Conservation (phyloP, 2,113 vertebrate species). For the Gasterosteus aculeatus region DNA sequence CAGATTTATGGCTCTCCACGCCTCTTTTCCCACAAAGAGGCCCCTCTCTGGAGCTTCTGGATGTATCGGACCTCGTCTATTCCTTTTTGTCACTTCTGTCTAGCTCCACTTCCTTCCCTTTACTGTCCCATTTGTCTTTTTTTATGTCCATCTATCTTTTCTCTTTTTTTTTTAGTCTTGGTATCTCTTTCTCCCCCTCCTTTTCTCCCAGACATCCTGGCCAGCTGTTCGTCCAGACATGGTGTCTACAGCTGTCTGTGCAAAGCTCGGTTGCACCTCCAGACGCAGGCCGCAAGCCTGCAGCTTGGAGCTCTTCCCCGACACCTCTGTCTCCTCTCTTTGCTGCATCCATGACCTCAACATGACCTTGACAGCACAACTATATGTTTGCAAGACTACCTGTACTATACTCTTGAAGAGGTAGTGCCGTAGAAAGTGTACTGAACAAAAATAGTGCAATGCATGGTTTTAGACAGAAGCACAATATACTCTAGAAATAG, state of each 20-base stretch:
- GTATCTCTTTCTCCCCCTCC: slow-evolving; percentile 47
- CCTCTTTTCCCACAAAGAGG: slow-evolving; percentile 67
- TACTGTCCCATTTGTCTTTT: slow-evolving; percentile 40
- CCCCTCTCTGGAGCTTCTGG: slow-evolving; percentile 66
- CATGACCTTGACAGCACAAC: slow-evolving; percentile 53
- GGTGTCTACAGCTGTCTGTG: slow-evolving; percentile 71
- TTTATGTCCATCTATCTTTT: slow-evolving; percentile 26
- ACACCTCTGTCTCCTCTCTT: slow-evolving; percentile 64
- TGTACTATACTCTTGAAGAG: slow-evolving; percentile 15
- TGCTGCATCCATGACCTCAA: slow-evolving; percentile 54
- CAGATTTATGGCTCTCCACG: slow-evolving; percentile 72
- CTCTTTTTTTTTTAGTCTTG: slow-evolving; percentile 38
- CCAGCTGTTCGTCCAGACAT: slow-evolving; percentile 76
- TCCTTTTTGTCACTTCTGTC: slow-evolving; percentile 68
- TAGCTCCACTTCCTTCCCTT: slow-evolving; percentile 39
- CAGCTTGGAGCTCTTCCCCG: slow-evolving; percentile 52
- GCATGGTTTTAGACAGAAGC: neutral
- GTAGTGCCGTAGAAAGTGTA: slow-evolving; percentile 6
- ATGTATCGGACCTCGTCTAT: slow-evolving; percentile 52
- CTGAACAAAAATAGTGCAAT: neutral
- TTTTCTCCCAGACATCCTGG: slow-evolving; percentile 67
- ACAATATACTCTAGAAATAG: slow-evolving; percentile 2
- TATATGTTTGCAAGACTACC: slow-evolving; percentile 43
- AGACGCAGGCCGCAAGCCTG: slow-evolving; percentile 51
- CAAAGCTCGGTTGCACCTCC: slow-evolving; percentile 44